Conservation (phyloP, 53 echinoderm and acorn worm genomes). For the Holothuria scabra region DNA sequence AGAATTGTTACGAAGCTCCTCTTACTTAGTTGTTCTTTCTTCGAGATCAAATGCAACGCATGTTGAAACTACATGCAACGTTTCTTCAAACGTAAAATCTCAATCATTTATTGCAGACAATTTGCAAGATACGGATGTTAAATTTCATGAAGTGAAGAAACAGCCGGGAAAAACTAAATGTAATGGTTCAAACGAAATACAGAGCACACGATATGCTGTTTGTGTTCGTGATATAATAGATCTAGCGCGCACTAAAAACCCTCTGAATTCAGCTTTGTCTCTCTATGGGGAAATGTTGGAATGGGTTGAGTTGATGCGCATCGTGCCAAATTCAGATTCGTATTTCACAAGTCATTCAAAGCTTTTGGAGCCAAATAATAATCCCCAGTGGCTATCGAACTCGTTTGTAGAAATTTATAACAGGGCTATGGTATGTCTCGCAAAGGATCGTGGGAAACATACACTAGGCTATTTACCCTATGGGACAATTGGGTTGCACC, state of each 20-base stretch:
- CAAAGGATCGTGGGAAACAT: background rate
- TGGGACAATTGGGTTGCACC: background rate
- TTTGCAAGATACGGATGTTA: no score
- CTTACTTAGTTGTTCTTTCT: no score
- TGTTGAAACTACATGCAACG: no score
- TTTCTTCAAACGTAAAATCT: no score
- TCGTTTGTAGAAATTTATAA: background rate
- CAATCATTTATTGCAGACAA: no score
- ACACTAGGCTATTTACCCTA: background rate
- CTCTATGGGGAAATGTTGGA: background rate
- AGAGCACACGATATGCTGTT: no score
- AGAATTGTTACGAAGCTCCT: no score
- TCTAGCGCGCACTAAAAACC: background rate
- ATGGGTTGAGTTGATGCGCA: slow-evolving; percentile 5
- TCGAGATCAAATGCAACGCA: no score
- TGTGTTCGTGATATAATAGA: no score
- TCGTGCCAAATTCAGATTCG: background rate
- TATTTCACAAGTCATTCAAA: background rate
- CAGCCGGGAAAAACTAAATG: no score
- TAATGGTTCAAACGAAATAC: no score
- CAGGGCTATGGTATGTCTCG: background rate
- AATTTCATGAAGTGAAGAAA: no score
- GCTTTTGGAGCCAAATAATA: background rate
- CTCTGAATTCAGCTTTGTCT: background rate
- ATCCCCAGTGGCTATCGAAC: background rate